Base-by-base conservation (phyloP, 2,113 vertebrate species). In the Centrocercus urophasianus region DNA sequence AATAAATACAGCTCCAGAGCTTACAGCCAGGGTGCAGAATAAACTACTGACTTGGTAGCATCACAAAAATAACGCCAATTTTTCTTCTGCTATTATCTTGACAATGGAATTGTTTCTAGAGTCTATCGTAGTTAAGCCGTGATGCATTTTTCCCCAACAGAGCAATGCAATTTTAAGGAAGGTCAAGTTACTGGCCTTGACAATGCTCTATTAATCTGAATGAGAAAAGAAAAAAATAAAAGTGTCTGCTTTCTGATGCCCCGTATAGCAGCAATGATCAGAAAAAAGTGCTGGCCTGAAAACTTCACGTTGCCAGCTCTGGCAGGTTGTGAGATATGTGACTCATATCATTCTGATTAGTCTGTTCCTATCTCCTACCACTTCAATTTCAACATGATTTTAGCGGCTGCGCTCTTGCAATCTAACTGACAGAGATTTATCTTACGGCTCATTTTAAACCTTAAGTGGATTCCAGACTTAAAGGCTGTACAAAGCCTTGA, bases 171-270 rank as follows among this genome's bases (percentile, higher is more conserved):
- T 95, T 93, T 95, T 93, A 92, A 95, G 91, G 93, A 95, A 96
- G 96, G 94, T 95, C 95, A 96, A 95, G 85, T 93, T 93, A 80
- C 85, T 57, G 93, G 96, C 93, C 96, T 96, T 95, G 95, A 96
- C 94, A 96, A 96, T 83, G 50, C 79, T 88, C 96, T 91, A 96
- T 96, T 95, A 93, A 95, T 96, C 95, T 95, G 95, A 96, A 94
- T 91, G 76, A 86, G 94, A 83, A 81, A 93, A 89, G 71, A 75
- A 71, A 92, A 47, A 13, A 47, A 75, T 59, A 91, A 56, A 96
- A 67, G 89, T 30, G 72, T 71, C 60, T 94, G 67, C 67, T 94
- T 92, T 86, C 84, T 83, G 79, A 86, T 93, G 34, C 50, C 70
- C 65, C 0, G 0, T 74, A 66, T 67, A 93, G 67, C 84, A 96